These are phyloP conservation scores for Petrocephalus microphthalmus DNA, from an alignment of 2,113 vertebrate genomes.

Conservation along the genomic window DNA sequence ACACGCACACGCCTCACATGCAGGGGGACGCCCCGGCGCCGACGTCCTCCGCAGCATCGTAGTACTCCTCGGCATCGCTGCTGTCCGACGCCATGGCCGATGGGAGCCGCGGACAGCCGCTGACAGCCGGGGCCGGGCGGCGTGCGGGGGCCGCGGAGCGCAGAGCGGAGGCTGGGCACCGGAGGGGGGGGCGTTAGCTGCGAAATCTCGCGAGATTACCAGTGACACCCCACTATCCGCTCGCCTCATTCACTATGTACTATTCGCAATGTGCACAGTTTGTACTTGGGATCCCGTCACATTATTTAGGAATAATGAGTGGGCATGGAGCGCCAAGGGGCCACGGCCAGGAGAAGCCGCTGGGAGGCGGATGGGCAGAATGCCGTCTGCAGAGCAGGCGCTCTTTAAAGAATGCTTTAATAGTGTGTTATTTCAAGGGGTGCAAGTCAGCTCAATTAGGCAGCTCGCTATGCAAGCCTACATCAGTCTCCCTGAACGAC, in stretches of 20 bases:
- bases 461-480: not conserved
- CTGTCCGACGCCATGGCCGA: slow-evolving; percentile 85
- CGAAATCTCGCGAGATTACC: not conserved
- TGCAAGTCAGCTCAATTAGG: not conserved
- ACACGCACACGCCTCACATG: no score
- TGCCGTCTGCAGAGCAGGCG: not conserved
- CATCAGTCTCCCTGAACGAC: not conserved
- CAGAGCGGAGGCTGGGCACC: not conserved
- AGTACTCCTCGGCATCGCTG: slow-evolving; percentile 92
- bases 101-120: not conserved
- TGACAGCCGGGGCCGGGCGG: not conserved
- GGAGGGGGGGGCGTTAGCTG: not conserved
- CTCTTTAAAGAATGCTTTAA: not conserved
- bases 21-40: slow-evolving; percentile 64
- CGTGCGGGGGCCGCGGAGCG: not conserved
- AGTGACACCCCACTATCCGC: not conserved
- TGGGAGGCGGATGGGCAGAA: not conserved
- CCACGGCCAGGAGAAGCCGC: not conserved
- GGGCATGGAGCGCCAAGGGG: not conserved
- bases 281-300: not conserved
- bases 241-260: not conserved
- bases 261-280: not conserved
- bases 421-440: not conserved
- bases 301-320: no score
- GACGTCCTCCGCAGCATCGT: slow-evolving; percentile 85